These are phyloP conservation scores for Opisthocomus hoazin DNA, from an alignment of 2,113 vertebrate species.

Conservation along the genomic window DNA sequence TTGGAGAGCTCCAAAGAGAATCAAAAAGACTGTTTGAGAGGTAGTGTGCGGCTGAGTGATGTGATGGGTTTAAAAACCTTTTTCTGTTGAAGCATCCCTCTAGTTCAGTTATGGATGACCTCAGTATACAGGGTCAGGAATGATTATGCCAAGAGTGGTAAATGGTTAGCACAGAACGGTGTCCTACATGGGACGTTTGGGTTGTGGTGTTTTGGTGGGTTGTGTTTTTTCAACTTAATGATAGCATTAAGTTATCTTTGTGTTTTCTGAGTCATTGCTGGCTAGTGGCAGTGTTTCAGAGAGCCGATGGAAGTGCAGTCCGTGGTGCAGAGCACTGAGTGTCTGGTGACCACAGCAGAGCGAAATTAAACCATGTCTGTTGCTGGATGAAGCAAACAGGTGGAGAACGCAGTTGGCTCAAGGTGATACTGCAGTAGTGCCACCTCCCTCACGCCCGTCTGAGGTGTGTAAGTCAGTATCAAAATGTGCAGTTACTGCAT, in stretches of 20 bases:
- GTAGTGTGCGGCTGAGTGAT: neutral
- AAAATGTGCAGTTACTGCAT: neutral
- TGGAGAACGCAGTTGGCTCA: neutral
- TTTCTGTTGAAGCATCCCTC: neutral
- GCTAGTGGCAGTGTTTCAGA: neutral
- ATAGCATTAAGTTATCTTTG: neutral
- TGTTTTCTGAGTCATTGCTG: neutral
- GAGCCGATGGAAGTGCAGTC: neutral
- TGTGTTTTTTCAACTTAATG: neutral
- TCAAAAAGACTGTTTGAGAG: neutral
- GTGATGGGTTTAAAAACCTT: neutral
- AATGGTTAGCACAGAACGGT: neutral
- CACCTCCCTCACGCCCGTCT: neutral
- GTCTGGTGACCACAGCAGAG: neutral
- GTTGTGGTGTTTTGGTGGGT: neutral
- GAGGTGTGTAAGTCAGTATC: neutral
- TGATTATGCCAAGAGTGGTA: neutral
- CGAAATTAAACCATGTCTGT: rapidly evolving
- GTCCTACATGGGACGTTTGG: rapidly evolving
- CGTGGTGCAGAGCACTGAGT: neutral
- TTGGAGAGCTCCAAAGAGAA: neutral
- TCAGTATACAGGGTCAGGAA: neutral
- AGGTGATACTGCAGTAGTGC: neutral
- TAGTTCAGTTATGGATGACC: neutral
- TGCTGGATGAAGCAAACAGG: neutral